Percentiles rank a stretch among this genome's conserved stretches.
Evolutionary conservation across 2,888 invertebrate species (phyloP).

Genomic region (Noctua fimbriata): DNA sequence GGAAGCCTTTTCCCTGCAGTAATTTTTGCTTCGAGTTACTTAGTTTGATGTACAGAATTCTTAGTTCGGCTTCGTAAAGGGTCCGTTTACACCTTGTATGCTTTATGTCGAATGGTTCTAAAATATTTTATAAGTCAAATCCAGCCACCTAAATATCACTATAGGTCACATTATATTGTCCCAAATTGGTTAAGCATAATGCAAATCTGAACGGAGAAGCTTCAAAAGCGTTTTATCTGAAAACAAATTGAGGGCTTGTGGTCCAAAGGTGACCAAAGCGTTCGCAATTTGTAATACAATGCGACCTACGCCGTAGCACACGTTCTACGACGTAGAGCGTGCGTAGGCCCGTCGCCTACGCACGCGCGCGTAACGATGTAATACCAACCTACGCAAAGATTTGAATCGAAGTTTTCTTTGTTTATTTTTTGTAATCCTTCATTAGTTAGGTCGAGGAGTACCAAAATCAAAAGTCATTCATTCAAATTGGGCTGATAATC

Average conservation of each 20-base stretch:
- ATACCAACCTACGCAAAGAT: not conserved
- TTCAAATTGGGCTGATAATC: not conserved
- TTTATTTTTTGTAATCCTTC: not conserved
- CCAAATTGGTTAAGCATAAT: slow-evolving; percentile 1
- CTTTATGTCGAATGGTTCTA: not conserved
- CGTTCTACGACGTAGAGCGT: slow-evolving; percentile 7
- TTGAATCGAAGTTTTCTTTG: not conserved
- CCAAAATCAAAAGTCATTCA: not conserved
- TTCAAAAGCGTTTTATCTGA: slow-evolving; percentile 25
- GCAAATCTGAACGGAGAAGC: not conserved
- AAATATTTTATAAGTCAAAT: not conserved
- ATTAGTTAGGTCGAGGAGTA: not conserved
- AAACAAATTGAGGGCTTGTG: slow-evolving; percentile 17
- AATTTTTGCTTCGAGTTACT: no score
- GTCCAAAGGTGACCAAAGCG: not conserved
- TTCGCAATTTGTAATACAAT: slow-evolving; percentile 27
- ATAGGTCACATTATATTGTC: not conserved
- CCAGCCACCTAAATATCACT: not conserved
- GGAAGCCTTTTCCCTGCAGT: no score
- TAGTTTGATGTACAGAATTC: no score
- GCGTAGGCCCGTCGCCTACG: slow-evolving; percentile 12
- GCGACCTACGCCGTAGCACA: slow-evolving; percentile 35
- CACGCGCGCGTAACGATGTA: not conserved
- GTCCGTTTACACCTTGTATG: no score
- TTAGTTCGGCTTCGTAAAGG: no score